Percentiles rank a stretch among this genome's conserved stretches.
Conservation (phyloP, 2,888 invertebrate species). For the Chalcosyrphus nemorum region DNA sequence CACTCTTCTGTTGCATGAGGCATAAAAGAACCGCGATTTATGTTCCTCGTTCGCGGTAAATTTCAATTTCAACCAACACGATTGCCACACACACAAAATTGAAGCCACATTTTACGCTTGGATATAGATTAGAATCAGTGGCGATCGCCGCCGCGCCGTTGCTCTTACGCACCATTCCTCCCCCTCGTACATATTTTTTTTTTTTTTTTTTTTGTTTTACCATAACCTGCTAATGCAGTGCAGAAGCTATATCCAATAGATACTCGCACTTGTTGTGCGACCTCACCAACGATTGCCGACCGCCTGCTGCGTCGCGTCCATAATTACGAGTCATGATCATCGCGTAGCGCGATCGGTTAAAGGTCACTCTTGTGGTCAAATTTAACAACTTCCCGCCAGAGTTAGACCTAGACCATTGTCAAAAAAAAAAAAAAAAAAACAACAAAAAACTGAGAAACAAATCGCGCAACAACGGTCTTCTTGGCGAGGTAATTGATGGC, state of each 20-base stretch:
- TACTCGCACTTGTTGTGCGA: background rate
- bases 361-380: constrained; percentile 68
- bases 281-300: constrained; percentile 32
- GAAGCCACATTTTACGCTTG: constrained; percentile 8
- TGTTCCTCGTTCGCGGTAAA: constrained; percentile 61
- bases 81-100: constrained; percentile 33
- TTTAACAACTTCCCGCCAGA: constrained; percentile 64
- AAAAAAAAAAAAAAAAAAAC: constrained; percentile 5
- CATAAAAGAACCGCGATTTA: constrained; percentile 53
- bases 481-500: constrained; percentile 57
- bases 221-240: constrained; percentile 54
- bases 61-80: no score
- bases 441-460: no score
- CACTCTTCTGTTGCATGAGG: constrained; percentile 27
- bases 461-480: constrained; percentile 33
- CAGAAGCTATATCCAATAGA: no score
- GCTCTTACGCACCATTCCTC: constrained; percentile 1
- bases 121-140: constrained; percentile 36
- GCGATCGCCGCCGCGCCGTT: background rate
- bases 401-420: constrained; percentile 42
- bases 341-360: constrained; percentile 49
- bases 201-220: no score
- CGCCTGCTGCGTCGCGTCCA: background rate
- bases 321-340: constrained; percentile 62
- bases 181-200: background rate